phyloP scores from a whole-genome alignment of 2,797 vertebrate genomes.

The Lerista edwardsae region DNA sequence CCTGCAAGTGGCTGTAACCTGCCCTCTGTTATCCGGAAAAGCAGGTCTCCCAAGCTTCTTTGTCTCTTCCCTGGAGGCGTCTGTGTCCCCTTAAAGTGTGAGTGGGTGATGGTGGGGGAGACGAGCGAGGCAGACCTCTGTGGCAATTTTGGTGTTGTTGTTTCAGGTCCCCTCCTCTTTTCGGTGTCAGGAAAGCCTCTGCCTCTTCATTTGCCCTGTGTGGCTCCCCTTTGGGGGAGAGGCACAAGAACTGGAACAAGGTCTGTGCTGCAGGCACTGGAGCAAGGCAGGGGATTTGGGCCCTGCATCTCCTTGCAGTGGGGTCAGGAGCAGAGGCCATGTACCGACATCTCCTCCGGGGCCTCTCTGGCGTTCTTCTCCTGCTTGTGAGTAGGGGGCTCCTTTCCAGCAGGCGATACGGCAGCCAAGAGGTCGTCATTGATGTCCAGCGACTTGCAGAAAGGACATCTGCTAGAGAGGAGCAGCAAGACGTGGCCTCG shows the following conservation, averaged over 20 bases:
- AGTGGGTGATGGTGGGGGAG: background rate
- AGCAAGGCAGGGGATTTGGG: background rate
- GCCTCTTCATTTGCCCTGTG: background rate
- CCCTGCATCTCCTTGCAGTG: rapidly evolving
- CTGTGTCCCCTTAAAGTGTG: background rate
- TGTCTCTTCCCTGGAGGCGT: slow-evolving; percentile 16
- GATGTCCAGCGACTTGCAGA: rapidly evolving
- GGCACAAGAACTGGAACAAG: background rate
- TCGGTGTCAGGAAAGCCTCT: slow-evolving; percentile 14
- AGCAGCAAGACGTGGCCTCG: rapidly evolving
- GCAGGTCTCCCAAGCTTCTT: background rate
- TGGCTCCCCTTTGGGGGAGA: slow-evolving; percentile 21
- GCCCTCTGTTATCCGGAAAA: background rate
- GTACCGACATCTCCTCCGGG: slow-evolving; percentile 51
- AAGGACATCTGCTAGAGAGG: background rate
- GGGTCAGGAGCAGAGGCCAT: background rate
- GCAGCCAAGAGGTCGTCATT: background rate
- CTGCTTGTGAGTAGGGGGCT: slow-evolving; percentile 64
- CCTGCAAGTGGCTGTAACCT: rapidly evolving
- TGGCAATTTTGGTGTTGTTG: background rate
- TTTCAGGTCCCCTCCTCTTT: slow-evolving; percentile 9
- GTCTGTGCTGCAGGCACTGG: background rate
- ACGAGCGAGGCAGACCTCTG: background rate
- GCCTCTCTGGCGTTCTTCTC: slow-evolving; percentile 62
- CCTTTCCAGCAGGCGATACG: slow-evolving; percentile 58